Evolutionary conservation across 2,888 invertebrate species (phyloP).

Genomic region (Polymixis lichenea): DNA sequence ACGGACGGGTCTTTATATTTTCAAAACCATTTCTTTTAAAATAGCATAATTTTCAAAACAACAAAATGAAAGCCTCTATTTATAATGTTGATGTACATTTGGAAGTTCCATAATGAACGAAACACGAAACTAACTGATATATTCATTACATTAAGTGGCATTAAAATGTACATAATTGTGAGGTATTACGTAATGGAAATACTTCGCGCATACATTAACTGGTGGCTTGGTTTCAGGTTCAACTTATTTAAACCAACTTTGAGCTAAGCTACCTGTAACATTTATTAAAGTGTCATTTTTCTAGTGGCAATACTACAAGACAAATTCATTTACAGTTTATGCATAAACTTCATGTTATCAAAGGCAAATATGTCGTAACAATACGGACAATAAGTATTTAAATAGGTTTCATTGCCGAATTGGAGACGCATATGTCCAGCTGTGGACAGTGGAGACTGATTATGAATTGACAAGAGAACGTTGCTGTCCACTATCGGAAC

Average conservation of each 20-base stretch:
- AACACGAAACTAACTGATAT: slow-evolving; percentile 39
- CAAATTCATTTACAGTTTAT: too few relatives aligned
- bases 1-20: background rate
- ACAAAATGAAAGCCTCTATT: background rate
- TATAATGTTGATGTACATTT: slow-evolving; percentile 23
- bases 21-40: background rate
- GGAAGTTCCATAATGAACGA: slow-evolving; percentile 26
- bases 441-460: too few relatives aligned
- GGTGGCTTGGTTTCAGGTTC: slow-evolving; percentile 13
- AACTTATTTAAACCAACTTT: slow-evolving; percentile 17
- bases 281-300: background rate
- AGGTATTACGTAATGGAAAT: slow-evolving; percentile 41
- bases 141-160: slow-evolving; percentile 47
- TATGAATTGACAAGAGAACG: background rate
- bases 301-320: too few relatives aligned
- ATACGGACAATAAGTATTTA: background rate
- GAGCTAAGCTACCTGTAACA: background rate
- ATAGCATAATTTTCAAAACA: slow-evolving; percentile 7
- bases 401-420: background rate
- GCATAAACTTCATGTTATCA: too few relatives aligned
- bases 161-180: slow-evolving; percentile 57
- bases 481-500: too few relatives aligned
- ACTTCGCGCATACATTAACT: slow-evolving; percentile 20
- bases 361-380: too few relatives aligned
- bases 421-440: too few relatives aligned